Evolutionary conservation across 64 coral and sea anemone species (phyloP).

Genomic region (Pocillopora verrucosa): DNA sequence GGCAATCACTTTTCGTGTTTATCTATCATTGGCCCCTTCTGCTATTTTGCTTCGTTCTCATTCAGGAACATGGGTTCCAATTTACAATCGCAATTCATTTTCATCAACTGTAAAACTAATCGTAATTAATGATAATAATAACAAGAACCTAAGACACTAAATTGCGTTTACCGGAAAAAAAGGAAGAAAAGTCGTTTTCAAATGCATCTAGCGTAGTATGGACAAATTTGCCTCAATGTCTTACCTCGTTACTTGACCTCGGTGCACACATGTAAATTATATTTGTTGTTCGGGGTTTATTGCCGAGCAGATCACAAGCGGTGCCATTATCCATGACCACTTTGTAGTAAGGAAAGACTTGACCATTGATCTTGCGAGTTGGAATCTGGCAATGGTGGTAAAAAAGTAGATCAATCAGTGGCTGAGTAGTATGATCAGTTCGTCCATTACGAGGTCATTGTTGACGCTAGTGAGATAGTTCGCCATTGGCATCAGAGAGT

Average conservation of each 20-base stretch:
- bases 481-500: too few relatives aligned
- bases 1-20: too few relatives aligned
- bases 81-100: too few relatives aligned
- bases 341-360: constrained; percentile 85
- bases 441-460: too few relatives aligned
- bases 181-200: neutral
- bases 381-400: constrained; percentile 46
- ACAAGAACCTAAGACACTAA: too few relatives aligned
- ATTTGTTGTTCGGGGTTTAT: constrained; percentile 69
- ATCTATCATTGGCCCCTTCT: too few relatives aligned
- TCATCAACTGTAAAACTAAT: too few relatives aligned
- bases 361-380: constrained; percentile 85
- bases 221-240: neutral
- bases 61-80: too few relatives aligned
- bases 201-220: neutral
- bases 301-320: constrained; percentile 71
- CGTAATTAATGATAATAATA: too few relatives aligned
- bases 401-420: neutral
- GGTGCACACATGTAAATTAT: constrained; percentile 91
- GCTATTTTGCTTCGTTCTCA: too few relatives aligned
- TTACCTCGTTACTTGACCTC: constrained; percentile 91
- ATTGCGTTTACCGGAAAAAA: neutral
- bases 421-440: neutral
- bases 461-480: too few relatives aligned
- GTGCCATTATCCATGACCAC: constrained; percentile 88